Percentiles rank a stretch among this genome's conserved stretches.
Evolutionary conservation across 37 sponge, comb jelly and placozoan genomes (phyloP).

Genomic region (Beroe forskalii): DNA sequence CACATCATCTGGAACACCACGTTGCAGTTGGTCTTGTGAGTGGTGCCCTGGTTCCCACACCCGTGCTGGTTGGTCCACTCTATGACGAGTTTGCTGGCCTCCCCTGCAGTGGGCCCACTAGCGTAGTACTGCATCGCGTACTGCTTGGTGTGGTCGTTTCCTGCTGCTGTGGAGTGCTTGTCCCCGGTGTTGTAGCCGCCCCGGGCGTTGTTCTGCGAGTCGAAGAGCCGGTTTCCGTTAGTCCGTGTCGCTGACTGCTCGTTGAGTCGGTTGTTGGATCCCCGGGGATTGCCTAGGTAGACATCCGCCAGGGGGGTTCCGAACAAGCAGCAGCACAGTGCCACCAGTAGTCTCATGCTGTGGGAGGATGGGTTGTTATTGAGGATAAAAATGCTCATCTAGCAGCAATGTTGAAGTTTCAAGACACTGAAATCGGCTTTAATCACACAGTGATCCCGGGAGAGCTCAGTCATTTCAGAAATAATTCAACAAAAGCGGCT

Average conservation of each 20-base stretch:
- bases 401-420: no score
- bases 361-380: no score
- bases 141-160: neutral
- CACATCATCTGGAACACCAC: slow-evolving; percentile 83
- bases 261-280: slow-evolving; percentile 74
- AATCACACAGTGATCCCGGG: no score
- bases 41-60: slow-evolving; percentile 91
- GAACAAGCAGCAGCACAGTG: neutral
- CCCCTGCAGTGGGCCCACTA: neutral
- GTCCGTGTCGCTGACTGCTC: slow-evolving; percentile 89
- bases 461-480: no score
- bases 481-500: no score
- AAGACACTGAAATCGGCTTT: no score
- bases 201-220: slow-evolving; percentile 98
- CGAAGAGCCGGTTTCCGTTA: slow-evolving; percentile 95
- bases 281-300: neutral
- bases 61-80: slow-evolving; percentile 99
- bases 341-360: neutral
- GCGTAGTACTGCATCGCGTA: slow-evolving; percentile 46
- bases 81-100: slow-evolving; percentile 66
- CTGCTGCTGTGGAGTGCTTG: neutral
- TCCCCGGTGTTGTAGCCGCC: slow-evolving; percentile 97
- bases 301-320: neutral
- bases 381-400: no score
- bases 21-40: slow-evolving; percentile 96